phyloP scores from a whole-genome alignment of 2,113 vertebrate genomes.

The Polypterus senegalus region DNA sequence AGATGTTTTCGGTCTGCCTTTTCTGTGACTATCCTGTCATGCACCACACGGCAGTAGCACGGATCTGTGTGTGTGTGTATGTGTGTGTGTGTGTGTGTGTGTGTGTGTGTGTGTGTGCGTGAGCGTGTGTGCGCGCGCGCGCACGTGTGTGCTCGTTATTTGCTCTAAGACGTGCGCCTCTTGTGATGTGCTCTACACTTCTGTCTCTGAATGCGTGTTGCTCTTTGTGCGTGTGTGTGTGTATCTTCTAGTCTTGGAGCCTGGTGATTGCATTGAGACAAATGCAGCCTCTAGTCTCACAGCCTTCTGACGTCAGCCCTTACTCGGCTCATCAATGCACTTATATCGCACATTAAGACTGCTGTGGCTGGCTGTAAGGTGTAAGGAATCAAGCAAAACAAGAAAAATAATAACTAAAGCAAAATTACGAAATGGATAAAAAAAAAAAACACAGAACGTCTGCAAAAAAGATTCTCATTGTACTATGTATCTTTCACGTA shows the following conservation, averaged over 20 bases:
- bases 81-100: slow-evolving; percentile 32
- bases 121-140: slow-evolving; percentile 34
- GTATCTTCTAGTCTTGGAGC: slow-evolving; percentile 25
- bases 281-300: slow-evolving; percentile 26
- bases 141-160: slow-evolving; percentile 39
- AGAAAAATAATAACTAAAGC: background rate
- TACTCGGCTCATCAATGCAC: slow-evolving; percentile 21
- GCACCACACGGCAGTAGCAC: slow-evolving; percentile 20
- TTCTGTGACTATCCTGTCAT: slow-evolving; percentile 24
- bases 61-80: slow-evolving; percentile 11
- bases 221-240: slow-evolving; percentile 42
- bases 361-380: slow-evolving; percentile 20
- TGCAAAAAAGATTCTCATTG: too few relatives aligned
- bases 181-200: slow-evolving; percentile 11
- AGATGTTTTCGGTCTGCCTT: slow-evolving; percentile 32
- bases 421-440: background rate
- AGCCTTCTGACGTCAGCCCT: slow-evolving; percentile 40
- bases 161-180: slow-evolving; percentile 30
- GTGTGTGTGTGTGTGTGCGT: slow-evolving; percentile 27
- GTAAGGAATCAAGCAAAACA: slow-evolving; percentile 2
- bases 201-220: slow-evolving; percentile 10
- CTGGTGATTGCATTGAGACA: slow-evolving; percentile 3
- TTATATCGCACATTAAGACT: slow-evolving; percentile 7
- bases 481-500: too few relatives aligned
- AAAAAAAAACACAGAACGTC: background rate